Percentiles rank a stretch among this genome's conserved stretches.
Conservation (phyloP, 2,888 invertebrate genomes). For the Luperina testacea region DNA sequence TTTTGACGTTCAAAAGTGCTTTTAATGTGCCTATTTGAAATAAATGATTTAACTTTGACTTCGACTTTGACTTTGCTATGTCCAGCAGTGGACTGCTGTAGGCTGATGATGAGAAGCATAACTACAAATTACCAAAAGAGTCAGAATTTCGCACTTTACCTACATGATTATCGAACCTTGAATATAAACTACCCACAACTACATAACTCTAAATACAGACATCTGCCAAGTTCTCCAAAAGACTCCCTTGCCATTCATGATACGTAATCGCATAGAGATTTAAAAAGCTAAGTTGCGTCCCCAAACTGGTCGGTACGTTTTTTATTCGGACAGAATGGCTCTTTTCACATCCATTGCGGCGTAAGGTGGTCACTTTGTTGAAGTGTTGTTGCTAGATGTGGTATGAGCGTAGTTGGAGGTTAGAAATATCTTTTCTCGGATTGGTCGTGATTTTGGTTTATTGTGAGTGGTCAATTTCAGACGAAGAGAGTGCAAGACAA, state of each 20-base stretch:
- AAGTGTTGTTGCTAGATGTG: constrained; percentile 67
- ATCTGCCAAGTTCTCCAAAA: constrained; percentile 56
- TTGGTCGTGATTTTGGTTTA: neutral
- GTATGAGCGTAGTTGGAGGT: constrained; percentile 9
- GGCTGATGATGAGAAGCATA: neutral
- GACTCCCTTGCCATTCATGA: constrained; percentile 60
- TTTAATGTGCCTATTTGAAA: too few species aligned
- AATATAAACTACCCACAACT: neutral
- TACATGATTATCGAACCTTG: neutral
- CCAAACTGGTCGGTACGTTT: constrained; percentile 73
- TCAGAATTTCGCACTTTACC: neutral
- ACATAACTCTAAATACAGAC: constrained; percentile 45
- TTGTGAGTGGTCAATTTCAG: neutral
- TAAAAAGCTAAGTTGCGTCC: constrained; percentile 76
- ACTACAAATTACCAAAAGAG: neutral
- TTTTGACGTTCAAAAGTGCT: too few species aligned
- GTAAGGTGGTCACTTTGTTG: constrained; percentile 85
- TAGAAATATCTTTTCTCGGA: neutral
- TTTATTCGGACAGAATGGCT: constrained; percentile 78
- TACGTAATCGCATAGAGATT: constrained; percentile 68
- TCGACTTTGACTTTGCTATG: neutral
- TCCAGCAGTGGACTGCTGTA: neutral
- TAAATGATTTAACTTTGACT: too few species aligned
- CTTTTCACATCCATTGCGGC: constrained; percentile 80
- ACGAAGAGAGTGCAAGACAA: too few species aligned